Conservation (phyloP, 2,797 vertebrate species). For the Acanthurus leucopareius region DNA sequence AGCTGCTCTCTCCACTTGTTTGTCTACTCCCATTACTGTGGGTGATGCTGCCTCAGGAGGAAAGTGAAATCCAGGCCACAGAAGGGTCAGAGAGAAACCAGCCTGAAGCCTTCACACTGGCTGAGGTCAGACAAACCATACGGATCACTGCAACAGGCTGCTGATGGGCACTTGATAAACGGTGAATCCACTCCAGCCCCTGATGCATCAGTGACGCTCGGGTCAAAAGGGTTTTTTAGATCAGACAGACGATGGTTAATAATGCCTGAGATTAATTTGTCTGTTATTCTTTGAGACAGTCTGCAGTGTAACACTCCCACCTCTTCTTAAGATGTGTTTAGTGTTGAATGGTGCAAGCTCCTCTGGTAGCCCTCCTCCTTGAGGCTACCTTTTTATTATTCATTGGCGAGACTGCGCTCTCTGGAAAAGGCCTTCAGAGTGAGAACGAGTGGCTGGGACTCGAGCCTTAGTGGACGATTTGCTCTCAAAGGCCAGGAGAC, state of each 20-base stretch:
- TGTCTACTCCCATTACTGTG: constrained; percentile 76
- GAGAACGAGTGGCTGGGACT: constrained; percentile 58
- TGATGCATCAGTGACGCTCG: constrained; percentile 29
- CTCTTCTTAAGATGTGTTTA: constrained; percentile 47
- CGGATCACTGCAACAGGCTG: constrained; percentile 41
- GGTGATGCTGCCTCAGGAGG: constrained; percentile 72
- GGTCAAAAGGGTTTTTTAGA: constrained; percentile 39
- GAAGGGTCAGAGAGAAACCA: constrained; percentile 63
- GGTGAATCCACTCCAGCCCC: constrained; percentile 38
- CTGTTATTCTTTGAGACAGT: constrained; percentile 42
- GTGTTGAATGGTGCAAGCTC: constrained; percentile 27
- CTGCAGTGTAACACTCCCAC: constrained; percentile 18
- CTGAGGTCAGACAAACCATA: constrained; percentile 57
- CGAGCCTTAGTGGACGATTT: constrained; percentile 54
- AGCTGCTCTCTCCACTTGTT: constrained; percentile 76
- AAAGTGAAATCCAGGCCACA: constrained; percentile 68
- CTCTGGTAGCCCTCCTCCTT: constrained; percentile 44
- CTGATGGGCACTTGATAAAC: constrained; percentile 59
- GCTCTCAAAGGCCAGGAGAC: constrained; percentile 39
- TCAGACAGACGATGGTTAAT: constrained; percentile 52
- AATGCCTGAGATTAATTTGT: constrained; percentile 49
- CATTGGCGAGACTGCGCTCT: constrained; percentile 52
- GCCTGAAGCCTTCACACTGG: constrained; percentile 63
- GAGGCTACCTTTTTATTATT: constrained; percentile 74
- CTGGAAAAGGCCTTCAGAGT: constrained; percentile 43